phyloP scores from a whole-genome alignment of 23 tunicate species.

The Corella eumyota region DNA sequence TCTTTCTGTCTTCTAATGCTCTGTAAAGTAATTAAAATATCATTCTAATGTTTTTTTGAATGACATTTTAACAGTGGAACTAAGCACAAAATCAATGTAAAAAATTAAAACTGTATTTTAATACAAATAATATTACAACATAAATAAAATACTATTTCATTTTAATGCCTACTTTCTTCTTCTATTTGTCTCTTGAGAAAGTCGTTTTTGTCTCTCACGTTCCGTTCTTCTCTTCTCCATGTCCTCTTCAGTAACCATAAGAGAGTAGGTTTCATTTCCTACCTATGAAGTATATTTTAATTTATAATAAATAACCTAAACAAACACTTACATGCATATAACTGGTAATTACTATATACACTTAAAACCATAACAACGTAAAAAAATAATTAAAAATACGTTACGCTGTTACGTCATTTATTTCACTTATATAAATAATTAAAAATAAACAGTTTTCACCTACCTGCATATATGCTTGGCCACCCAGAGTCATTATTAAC shows the following conservation, averaged over 20 bases:
- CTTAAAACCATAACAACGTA: too few relatives aligned
- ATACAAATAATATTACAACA: not conserved
- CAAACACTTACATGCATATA: too few relatives aligned
- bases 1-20: slow-evolving; percentile 77
- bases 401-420: too few relatives aligned
- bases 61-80: not conserved
- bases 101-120: not conserved
- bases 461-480: too few relatives aligned
- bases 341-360: too few relatives aligned
- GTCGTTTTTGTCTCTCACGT: slow-evolving; percentile 40
- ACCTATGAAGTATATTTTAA: slow-evolving; percentile 30
- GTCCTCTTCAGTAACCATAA: slow-evolving; percentile 77
- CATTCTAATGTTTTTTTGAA: not conserved
- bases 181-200: slow-evolving; percentile 73
- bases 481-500: too few relatives aligned
- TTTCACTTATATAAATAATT: too few relatives aligned
- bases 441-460: too few relatives aligned
- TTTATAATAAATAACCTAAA: slow-evolving; percentile 3
- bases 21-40: slow-evolving; percentile 11
- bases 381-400: too few relatives aligned
- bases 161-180: slow-evolving; percentile 83
- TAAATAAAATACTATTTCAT: not conserved
- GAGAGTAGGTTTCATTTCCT: slow-evolving; percentile 81
- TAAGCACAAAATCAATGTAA: not conserved
- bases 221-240: slow-evolving; percentile 72